phyloP scores from a whole-genome alignment of 2,888 invertebrate genomes.

The Adela reaumurella region DNA sequence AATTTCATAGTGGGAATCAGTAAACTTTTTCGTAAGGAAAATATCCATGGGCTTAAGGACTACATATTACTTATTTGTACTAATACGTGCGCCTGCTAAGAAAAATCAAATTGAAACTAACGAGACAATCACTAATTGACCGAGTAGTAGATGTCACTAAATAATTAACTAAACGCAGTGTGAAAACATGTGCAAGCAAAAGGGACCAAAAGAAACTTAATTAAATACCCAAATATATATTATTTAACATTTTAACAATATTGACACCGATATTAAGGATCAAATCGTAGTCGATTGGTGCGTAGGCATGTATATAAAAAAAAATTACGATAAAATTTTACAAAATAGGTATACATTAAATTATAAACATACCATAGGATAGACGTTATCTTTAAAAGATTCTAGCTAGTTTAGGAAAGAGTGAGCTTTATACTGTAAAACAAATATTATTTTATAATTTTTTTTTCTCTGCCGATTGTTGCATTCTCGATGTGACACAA shows the following conservation, averaged over 20 bases:
- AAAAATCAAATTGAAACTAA: neutral
- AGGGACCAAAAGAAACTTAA: neutral
- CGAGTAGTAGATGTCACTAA: neutral
- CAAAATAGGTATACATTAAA: constrained; percentile 21
- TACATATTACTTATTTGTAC: no score
- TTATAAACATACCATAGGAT: constrained; percentile 56
- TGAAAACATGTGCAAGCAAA: neutral
- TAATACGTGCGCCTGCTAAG: no score
- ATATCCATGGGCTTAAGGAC: no score
- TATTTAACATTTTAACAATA: constrained; percentile 34
- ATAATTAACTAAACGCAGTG: neutral
- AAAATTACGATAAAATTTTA: neutral
- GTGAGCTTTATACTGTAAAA: constrained; percentile 43
- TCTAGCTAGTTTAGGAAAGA: constrained; percentile 48
- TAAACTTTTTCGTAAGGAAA: no score
- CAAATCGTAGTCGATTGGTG: neutral
- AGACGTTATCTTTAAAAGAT: constrained; percentile 52
- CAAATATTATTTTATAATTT: constrained; percentile 17
- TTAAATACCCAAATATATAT: constrained; percentile 2
- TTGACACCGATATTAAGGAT: constrained; percentile 21
- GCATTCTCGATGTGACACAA: neutral
- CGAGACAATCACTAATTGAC: neutral
- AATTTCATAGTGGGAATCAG: no score
- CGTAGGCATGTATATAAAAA: no score
- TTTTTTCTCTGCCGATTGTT: neutral